These are phyloP conservation scores for Phyllotreta striolata DNA, from an alignment of 2,888 invertebrate genomes.

Conservation along the genomic window DNA sequence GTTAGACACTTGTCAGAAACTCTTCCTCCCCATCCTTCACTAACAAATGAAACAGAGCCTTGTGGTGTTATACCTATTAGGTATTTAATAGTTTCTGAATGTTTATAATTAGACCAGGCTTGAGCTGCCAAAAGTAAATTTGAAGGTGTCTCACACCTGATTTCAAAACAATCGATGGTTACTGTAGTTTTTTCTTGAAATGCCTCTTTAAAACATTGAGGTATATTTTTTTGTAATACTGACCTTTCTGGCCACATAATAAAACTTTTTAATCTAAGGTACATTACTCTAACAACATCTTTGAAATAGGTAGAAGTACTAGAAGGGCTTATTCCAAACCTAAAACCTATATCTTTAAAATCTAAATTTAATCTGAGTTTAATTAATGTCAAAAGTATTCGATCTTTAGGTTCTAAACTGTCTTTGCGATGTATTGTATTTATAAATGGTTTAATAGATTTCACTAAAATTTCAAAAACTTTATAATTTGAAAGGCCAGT, in stretches of 20 bases:
- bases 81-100: conserved; percentile 35
- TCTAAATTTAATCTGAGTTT: conserved; percentile 24
- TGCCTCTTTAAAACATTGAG: conserved; percentile 19
- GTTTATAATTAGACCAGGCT: conserved; percentile 38
- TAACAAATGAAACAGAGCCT: conserved; percentile 32
- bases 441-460: not conserved
- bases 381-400: conserved; percentile 22
- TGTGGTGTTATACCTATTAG: conserved; percentile 35
- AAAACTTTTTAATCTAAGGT: conserved; percentile 21
- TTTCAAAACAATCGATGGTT: conserved; percentile 37
- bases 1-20: conserved; percentile 31
- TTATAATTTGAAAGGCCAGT: not conserved
- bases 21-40: conserved; percentile 33
- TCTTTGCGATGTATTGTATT: not conserved
- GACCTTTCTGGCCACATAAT: conserved; percentile 25
- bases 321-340: conserved; percentile 22
- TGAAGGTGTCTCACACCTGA: conserved; percentile 32
- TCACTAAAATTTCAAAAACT: not conserved
- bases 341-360: conserved; percentile 25
- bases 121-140: conserved; percentile 28
- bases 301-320: conserved; percentile 20
- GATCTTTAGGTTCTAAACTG: conserved; percentile 6
- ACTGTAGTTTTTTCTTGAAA: conserved; percentile 26
- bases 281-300: conserved; percentile 15
- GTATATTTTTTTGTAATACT: conserved; percentile 20